These are phyloP conservation scores for Lomographa bimaculata DNA, from an alignment of 2,888 invertebrate species.

Conservation along the genomic window DNA sequence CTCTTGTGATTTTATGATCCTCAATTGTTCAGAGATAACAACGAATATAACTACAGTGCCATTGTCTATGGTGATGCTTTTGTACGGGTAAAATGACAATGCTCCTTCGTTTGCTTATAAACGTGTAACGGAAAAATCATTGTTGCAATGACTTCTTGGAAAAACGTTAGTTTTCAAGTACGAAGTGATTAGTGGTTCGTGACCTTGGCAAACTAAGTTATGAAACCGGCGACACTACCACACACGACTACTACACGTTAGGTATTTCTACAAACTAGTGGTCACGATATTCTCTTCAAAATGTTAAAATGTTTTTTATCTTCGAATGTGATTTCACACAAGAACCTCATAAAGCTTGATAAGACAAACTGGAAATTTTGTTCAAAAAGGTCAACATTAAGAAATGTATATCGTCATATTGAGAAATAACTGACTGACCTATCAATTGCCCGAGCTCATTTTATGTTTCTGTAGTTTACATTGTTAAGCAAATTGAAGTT, in stretches of 20 bases:
- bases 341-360: constrained; percentile 2
- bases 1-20: constrained; percentile 24
- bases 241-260: constrained; percentile 64
- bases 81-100: constrained; percentile 37
- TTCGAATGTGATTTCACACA: constrained; percentile 3
- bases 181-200: constrained; percentile 50
- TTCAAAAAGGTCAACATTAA: constrained; percentile 2
- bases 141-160: constrained; percentile 57
- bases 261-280: constrained; percentile 61
- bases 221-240: constrained; percentile 58
- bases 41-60: constrained; percentile 34
- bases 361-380: constrained; percentile 4
- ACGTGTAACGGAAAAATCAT: constrained; percentile 10
- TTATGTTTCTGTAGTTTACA: constrained; percentile 11
- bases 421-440: constrained; percentile 19
- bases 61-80: constrained; percentile 41
- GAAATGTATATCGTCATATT: constrained; percentile 6
- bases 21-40: constrained; percentile 27
- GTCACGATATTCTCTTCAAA: constrained; percentile 59
- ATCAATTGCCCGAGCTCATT: not conserved
- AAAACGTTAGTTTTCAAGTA: constrained; percentile 42
- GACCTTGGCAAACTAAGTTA: constrained; percentile 73
- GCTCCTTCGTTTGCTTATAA: constrained; percentile 33
- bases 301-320: constrained; percentile 7
- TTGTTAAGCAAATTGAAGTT: constrained; percentile 27